Conservation (phyloP, 2,888 invertebrate species). For the Drosophila buzzatii region DNA sequence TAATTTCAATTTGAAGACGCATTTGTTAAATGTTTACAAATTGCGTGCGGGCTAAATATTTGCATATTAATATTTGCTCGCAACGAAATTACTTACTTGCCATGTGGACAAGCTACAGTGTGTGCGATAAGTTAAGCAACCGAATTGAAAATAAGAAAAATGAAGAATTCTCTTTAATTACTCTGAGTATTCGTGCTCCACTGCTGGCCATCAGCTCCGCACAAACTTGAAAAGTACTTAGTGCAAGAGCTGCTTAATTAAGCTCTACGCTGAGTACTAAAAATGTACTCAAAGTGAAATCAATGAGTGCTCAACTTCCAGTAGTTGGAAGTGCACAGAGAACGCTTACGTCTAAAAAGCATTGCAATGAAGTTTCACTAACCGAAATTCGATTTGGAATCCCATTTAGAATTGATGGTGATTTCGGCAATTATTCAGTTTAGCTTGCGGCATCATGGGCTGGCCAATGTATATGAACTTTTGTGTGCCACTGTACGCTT, state of each 20-base stretch:
- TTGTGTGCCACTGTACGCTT: constrained; percentile 30
- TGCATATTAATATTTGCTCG: constrained; percentile 36
- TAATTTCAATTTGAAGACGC: constrained; percentile 19
- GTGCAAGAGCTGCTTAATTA: not conserved
- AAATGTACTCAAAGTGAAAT: not conserved
- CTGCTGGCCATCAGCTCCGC: not conserved
- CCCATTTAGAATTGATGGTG: not conserved
- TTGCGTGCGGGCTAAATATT: constrained; percentile 12
- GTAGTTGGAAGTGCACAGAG: not conserved
- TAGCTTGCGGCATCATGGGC: not conserved
- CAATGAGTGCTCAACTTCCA: not conserved
- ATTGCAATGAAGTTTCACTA: not conserved
- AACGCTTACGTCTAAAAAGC: not conserved
- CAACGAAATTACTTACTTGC: constrained; percentile 1
- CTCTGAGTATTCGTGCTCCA: not conserved
- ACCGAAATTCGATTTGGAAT: not conserved
- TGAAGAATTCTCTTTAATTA: not conserved
- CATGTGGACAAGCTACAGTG: constrained; percentile 25
- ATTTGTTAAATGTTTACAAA: constrained; percentile 42
- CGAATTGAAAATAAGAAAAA: not conserved
- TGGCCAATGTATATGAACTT: constrained; percentile 16
- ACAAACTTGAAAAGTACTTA: not conserved
- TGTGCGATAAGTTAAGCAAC: not conserved
- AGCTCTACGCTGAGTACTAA: not conserved
- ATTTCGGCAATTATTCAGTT: not conserved